These are phyloP conservation scores for Heliconius ismenius DNA, from an alignment of 2,888 invertebrate genomes.

Conservation along the genomic window DNA sequence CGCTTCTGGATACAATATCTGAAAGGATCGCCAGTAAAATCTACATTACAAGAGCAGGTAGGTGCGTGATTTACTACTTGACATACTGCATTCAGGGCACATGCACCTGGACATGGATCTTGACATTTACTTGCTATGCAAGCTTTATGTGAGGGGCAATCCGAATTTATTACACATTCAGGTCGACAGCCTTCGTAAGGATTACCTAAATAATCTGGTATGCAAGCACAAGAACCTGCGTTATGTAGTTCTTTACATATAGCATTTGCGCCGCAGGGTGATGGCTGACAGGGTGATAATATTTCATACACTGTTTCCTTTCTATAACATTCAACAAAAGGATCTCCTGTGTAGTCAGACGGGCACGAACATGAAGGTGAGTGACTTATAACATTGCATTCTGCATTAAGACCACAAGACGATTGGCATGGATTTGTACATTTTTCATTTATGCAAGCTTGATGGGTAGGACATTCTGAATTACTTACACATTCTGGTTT, in stretches of 20 bases:
- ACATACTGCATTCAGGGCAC: conserved; percentile 88
- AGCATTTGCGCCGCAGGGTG: conserved; percentile 86
- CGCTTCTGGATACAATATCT: conserved; percentile 81
- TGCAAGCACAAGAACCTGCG: conserved; percentile 86
- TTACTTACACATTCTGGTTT: conserved; percentile 90
- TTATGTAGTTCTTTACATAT: conserved; percentile 83
- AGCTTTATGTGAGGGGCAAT: conserved; percentile 84
- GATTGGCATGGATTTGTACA: conserved; percentile 88
- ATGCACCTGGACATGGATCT: conserved; percentile 89
- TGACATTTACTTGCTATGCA: conserved; percentile 86
- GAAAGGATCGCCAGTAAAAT: conserved; percentile 89
- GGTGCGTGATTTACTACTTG: conserved; percentile 88
- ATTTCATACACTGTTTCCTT: conserved; percentile 65
- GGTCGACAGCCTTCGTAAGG: conserved; percentile 87
- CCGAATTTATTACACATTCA: conserved; percentile 86
- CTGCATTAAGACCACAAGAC: conserved; percentile 87
- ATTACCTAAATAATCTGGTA: conserved; percentile 85
- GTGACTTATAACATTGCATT: conserved; percentile 89
- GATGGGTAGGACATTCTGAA: conserved; percentile 85
- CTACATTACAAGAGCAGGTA: conserved; percentile 84
- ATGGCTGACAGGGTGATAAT: conserved; percentile 82
- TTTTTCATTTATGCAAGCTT: conserved; percentile 89
- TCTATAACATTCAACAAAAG: conserved; percentile 85
- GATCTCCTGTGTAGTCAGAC: conserved; percentile 87
- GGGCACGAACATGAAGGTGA: conserved; percentile 87